These are phyloP conservation scores for Neelides sp. DNA, from an alignment of 1,140 invertebrate species.

Conservation along the genomic window DNA sequence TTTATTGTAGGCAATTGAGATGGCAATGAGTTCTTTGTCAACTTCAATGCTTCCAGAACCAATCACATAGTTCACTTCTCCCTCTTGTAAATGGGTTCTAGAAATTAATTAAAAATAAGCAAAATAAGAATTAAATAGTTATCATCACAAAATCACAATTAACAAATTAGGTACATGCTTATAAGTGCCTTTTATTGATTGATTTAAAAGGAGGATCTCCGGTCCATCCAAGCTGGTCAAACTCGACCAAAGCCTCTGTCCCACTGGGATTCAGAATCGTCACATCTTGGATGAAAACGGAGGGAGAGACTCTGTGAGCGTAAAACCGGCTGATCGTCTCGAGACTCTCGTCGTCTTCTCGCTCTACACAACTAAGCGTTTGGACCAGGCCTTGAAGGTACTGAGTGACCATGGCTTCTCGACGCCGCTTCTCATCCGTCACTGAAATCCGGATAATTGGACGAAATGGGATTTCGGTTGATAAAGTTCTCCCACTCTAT, in stretches of 20 bases:
- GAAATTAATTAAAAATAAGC: not conserved
- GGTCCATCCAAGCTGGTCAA: slow-evolving; percentile 33
- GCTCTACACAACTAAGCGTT: slow-evolving; percentile 40
- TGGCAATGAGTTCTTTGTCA: slow-evolving; percentile 17
- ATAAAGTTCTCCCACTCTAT: slow-evolving; percentile 50
- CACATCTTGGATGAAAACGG: slow-evolving; percentile 66
- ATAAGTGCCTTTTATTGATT: slow-evolving; percentile 26
- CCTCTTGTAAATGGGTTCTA: slow-evolving; percentile 21
- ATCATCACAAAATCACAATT: not conserved
- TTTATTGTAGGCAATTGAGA: slow-evolving; percentile 27
- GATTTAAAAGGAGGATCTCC: slow-evolving; percentile 23
- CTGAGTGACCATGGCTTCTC: slow-evolving; percentile 33
- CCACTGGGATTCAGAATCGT: slow-evolving; percentile 55
- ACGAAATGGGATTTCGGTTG: slow-evolving; percentile 55
- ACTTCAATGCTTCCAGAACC: slow-evolving; percentile 23
- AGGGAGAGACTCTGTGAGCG: slow-evolving; percentile 61
- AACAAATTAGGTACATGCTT: not conserved
- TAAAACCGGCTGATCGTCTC: slow-evolving; percentile 57
- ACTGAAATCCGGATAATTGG: slow-evolving; percentile 50
- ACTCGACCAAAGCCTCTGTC: slow-evolving; percentile 21
- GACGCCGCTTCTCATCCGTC: slow-evolving; percentile 15
- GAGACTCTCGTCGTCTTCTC: slow-evolving; percentile 48
- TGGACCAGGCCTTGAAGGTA: slow-evolving; percentile 55
- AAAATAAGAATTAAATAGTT: not conserved
- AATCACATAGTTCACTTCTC: slow-evolving; percentile 19